A percentile compares a stretch with the other conserved stretches of the same genome.
Conservation (phyloP, 92 coral and sea anemone genomes). For the Heliopora coerulea region DNA sequence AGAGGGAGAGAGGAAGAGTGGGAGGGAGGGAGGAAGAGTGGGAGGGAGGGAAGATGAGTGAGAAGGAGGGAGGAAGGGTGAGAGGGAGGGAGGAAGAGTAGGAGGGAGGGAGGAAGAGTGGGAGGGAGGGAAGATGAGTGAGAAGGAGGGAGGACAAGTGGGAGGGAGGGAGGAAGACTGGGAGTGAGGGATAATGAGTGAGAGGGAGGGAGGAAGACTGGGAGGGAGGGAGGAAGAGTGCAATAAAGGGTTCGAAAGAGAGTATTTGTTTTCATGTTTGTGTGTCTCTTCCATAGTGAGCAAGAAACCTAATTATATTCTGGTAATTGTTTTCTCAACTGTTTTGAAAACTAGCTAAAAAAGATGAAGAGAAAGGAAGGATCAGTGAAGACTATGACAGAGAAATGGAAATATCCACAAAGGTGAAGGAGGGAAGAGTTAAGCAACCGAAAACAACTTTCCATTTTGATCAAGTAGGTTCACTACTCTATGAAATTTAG, state of each 20-base stretch:
- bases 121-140: constrained; percentile 18
- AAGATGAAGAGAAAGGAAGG: constrained; percentile 56
- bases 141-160: constrained; percentile 9
- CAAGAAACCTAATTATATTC: background rate
- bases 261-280: background rate
- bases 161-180: constrained; percentile 21
- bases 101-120: constrained; percentile 25
- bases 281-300: background rate
- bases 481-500: background rate
- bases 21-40: too few species aligned
- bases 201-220: too few species aligned
- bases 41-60: too few species aligned
- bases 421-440: constrained; percentile 4
- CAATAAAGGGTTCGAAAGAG: background rate
- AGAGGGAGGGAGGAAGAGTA: constrained; percentile 28
- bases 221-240: constrained; percentile 33
- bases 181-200: too few species aligned
- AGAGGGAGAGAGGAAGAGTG: too few species aligned
- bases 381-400: constrained; percentile 97
- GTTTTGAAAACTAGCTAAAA: constrained; percentile 28
- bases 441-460: constrained; percentile 2
- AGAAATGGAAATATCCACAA: constrained; percentile 70
- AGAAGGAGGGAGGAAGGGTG: background rate
- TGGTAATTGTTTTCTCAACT: constrained; percentile 40
- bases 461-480: constrained; percentile 19